These are phyloP conservation scores for Pavo muticus DNA, from an alignment of 2,113 vertebrate species.

Conservation along the genomic window DNA sequence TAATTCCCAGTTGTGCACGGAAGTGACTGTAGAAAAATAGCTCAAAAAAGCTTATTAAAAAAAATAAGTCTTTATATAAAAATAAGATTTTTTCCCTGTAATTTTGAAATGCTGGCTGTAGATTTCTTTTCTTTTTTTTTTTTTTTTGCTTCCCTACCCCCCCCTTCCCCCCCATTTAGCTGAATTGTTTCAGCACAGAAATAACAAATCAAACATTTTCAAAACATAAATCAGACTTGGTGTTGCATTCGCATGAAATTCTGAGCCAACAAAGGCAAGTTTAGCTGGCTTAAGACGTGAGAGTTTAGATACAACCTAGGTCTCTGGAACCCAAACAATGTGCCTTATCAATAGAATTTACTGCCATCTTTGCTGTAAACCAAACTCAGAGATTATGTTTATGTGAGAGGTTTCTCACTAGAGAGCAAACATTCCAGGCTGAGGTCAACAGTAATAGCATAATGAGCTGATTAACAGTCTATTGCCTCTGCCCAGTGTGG, in stretches of 20 bases:
- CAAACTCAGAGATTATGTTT: neutral
- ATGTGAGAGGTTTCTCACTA: neutral
- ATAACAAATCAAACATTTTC: neutral
- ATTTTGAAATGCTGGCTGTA: neutral
- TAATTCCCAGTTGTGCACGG: neutral
- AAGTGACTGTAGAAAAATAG: neutral
- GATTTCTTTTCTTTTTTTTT: neutral
- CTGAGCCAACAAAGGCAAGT: neutral
- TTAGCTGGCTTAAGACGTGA: neutral
- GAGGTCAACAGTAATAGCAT: neutral
- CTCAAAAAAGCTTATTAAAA: neutral
- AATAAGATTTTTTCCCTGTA: neutral
- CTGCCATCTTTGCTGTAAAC: neutral
- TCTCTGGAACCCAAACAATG: neutral
- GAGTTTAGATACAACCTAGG: neutral
- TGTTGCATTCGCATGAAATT: neutral
- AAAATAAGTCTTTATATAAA: no score
- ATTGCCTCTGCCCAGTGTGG: neutral
- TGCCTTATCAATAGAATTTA: neutral
- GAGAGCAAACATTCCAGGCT: neutral
- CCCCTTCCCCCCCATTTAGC: neutral
- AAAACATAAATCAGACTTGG: rapidly evolving
- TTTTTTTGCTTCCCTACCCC: no score
- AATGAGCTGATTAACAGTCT: neutral
- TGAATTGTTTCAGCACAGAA: neutral